A percentile compares a stretch with the other conserved stretches of the same genome.
These are phyloP conservation scores for Hofmannophila pseudospretella DNA, from an alignment of 2,888 invertebrate genomes.

Conservation along the genomic window DNA sequence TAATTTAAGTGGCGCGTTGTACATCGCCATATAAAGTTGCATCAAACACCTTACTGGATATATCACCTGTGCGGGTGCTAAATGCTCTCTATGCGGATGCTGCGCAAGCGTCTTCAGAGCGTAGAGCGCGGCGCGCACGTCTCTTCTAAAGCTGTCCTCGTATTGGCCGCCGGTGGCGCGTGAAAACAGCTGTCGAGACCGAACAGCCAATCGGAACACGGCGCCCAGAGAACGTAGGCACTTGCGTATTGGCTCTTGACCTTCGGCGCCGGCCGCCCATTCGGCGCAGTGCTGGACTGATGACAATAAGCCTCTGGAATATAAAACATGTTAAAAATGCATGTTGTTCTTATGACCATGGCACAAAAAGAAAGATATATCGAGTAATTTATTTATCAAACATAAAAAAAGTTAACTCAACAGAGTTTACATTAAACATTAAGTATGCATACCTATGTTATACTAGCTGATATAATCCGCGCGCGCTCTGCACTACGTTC, in stretches of 20 bases:
- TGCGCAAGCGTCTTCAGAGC: constrained; percentile 80
- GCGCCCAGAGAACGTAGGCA: constrained; percentile 94
- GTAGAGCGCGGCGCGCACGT: constrained; percentile 88
- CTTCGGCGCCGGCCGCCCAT: constrained; percentile 90
- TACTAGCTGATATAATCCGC: too few species aligned
- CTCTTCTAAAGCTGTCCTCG: constrained; percentile 90
- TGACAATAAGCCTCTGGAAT: constrained; percentile 85
- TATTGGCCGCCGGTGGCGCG: constrained; percentile 92
- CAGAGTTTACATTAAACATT: too few species aligned
- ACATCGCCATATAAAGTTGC: too few species aligned
- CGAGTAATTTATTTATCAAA: too few species aligned
- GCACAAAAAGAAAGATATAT: too few species aligned
- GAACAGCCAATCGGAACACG: constrained; percentile 94
- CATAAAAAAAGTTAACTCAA: too few species aligned
- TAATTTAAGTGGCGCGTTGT: too few species aligned
- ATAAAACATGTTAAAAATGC: too few species aligned
- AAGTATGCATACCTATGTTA: too few species aligned
- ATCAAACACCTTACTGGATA: background rate
- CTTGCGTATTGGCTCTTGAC: constrained; percentile 93
- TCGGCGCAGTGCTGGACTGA: constrained; percentile 95
- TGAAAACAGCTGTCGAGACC: constrained; percentile 90
- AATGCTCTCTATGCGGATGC: constrained; percentile 83
- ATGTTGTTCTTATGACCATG: too few species aligned
- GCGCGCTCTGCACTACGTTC: too few species aligned
- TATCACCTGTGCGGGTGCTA: constrained; percentile 84